phyloP scores from a whole-genome alignment of 2,113 vertebrate species.

The Clupea harengus region DNA sequence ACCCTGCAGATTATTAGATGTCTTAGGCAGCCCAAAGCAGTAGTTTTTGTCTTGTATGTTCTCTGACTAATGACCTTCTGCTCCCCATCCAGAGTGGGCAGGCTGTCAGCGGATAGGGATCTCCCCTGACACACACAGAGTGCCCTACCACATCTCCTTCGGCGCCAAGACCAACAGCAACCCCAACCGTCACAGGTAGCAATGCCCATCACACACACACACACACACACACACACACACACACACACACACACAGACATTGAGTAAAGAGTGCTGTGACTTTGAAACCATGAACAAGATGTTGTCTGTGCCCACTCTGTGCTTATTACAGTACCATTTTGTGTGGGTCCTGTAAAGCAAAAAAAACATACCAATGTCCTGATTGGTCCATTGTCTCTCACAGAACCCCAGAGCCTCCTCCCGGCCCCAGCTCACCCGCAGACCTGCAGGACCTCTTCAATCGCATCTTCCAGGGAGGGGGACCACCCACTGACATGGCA shows the following conservation, averaged over 20 bases:
- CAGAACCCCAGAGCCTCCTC: conserved; percentile 67
- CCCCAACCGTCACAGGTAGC: conserved; percentile 78
- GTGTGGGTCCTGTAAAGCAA: neutral
- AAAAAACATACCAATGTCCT: neutral
- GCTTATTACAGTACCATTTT: no score
- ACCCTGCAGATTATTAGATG: neutral
- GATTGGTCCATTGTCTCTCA: conserved; percentile 56
- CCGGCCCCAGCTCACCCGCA: conserved; percentile 71
- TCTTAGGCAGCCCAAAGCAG: neutral
- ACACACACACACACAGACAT: neutral
- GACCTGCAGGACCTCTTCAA: conserved; percentile 87
- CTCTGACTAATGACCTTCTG: conserved; percentile 3
- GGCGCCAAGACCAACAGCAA: conserved; percentile 77
- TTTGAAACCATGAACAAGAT: no score
- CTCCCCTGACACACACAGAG: conserved; percentile 88
- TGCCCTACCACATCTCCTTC: conserved; percentile 93
- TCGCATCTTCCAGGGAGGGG: conserved; percentile 81
- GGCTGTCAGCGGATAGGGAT: conserved; percentile 90
- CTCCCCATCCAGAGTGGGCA: conserved; percentile 82
- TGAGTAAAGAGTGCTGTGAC: neutral
- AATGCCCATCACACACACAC: neutral
- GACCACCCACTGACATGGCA: conserved; percentile 70
- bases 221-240: no score
- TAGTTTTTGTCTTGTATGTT: neutral
- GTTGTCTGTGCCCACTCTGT: no score